Evolutionary conservation across 1,140 invertebrate genomes (phyloP), one percentile per base, ranked within the genome.

Genomic region (Chrysopa pallens): DNA sequence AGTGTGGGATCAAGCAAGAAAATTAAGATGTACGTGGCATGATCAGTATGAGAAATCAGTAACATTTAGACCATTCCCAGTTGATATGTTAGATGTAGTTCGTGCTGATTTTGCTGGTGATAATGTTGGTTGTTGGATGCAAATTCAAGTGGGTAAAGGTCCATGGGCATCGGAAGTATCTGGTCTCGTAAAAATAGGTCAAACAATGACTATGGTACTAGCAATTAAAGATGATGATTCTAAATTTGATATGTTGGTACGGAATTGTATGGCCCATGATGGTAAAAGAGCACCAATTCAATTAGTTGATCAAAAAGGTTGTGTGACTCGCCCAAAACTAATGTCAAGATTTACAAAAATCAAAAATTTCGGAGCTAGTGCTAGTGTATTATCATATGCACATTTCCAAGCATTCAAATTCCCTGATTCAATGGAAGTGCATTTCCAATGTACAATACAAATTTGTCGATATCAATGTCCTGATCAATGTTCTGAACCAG

Each of bases 371-470:
- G 90, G 89, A 7, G 81, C 86, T 0, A 86, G 83, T 42, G 90
- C 90, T 6, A 89, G 85, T 1, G 87, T 92, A 1, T 64, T 92
- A 4, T 90, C 86, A 0, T 93, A 91, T 51, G 87, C 89, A 0
- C 86, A 92, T 57, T 92, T 93, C 73, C 84, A 87, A 66, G 89
- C 89, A 0, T 94, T 93, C 64, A 93, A 93, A 57, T 93, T 94
- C 67, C 90, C 90, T 0, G 90, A 93, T 55, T 90, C 85, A 0
- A 93, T 93, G 88, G 88, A 93, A 59, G 88, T 94, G 0, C 89
- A 93, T 57, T 93, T 94, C 70, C 88, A 93, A 59, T 93, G 89
- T 63, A 91, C 88, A 11, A 93, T 93, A 48, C 89, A 94, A 58
- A 91, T 93, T 50, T 93, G 89, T 52, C 73, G 88, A 44, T 87